Conservation (phyloP, 2,797 vertebrate species). For the Emys orbicularis region DNA sequence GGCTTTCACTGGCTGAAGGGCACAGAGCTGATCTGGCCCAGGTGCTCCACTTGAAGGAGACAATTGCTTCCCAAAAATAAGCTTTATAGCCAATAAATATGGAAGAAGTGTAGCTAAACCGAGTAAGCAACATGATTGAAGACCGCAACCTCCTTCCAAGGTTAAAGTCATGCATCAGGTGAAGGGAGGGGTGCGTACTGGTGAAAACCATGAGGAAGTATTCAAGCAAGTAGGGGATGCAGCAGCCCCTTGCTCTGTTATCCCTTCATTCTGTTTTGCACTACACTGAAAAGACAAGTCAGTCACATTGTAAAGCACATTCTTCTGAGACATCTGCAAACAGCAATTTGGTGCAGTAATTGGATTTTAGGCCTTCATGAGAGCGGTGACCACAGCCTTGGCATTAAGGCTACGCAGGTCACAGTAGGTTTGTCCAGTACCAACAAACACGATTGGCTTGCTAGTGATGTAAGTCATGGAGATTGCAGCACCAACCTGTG, state of each 20-base stretch:
- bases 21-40: not conserved
- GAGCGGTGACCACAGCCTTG: slow-evolving; percentile 94
- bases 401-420: slow-evolving; percentile 98
- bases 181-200: not conserved
- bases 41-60: not conserved
- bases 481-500: slow-evolving; percentile 96
- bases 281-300: slow-evolving; percentile 64
- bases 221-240: not conserved
- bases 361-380: slow-evolving; percentile 94
- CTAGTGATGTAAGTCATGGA: slow-evolving; percentile 99
- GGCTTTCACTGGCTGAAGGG: not conserved
- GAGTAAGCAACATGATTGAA: slow-evolving; percentile 40
- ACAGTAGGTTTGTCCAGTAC: slow-evolving; percentile 98
- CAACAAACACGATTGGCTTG: slow-evolving; percentile 98
- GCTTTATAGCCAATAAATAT: not conserved
- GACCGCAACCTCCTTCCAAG: not conserved
- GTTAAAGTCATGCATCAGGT: not conserved
- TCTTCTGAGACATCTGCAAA: slow-evolving; percentile 68
- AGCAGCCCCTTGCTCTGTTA: not conserved
- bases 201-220: not conserved
- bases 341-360: slow-evolving; percentile 68
- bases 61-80: not conserved
- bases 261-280: slow-evolving; percentile 42
- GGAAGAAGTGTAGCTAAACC: not conserved
- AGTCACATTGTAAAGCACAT: slow-evolving; percentile 76